Conservation (phyloP, 2,113 vertebrate genomes). For the Nothobranchius kuhntae region DNA sequence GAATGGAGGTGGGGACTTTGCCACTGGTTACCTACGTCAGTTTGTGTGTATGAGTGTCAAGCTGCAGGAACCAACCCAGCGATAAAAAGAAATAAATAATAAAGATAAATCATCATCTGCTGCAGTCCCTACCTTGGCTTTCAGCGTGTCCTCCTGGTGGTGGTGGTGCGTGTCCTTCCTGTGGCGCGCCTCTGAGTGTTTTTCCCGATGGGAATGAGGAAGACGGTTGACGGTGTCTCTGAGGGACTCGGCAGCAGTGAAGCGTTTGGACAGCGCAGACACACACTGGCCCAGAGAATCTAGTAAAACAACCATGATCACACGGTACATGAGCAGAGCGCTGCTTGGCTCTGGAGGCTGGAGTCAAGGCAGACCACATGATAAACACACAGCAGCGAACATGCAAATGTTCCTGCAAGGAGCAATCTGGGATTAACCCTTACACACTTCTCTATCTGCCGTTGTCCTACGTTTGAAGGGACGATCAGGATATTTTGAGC, state of each 20-base stretch:
- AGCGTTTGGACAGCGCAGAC: constrained; percentile 78
- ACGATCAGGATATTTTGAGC: too few relatives aligned
- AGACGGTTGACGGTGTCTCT: constrained; percentile 67
- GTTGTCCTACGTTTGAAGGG: background rate
- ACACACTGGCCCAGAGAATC: constrained; percentile 81
- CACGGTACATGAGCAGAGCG: constrained; percentile 14
- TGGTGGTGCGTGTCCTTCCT: constrained; percentile 68
- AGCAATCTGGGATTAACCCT: constrained; percentile 38
- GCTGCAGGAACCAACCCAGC: background rate
- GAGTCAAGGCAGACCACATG: constrained; percentile 4
- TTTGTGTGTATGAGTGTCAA: background rate
- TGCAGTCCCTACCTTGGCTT: constrained; percentile 72
- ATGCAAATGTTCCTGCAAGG: constrained; percentile 46
- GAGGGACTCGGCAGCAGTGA: constrained; percentile 72
- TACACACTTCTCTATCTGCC: background rate
- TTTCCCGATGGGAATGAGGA: constrained; percentile 73
- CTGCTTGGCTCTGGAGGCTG: constrained; percentile 2
- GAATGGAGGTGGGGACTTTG: constrained; percentile 86
- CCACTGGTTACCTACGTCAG: constrained; percentile 62
- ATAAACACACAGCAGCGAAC: constrained; percentile 42
- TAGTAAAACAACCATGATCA: constrained; percentile 57
- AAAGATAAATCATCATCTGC: background rate
- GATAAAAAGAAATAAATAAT: background rate
- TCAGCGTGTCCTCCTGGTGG: constrained; percentile 66
- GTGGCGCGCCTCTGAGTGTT: constrained; percentile 75